These are phyloP conservation scores for Melanostoma mellinum DNA, from an alignment of 2,888 invertebrate species.

Conservation along the genomic window DNA sequence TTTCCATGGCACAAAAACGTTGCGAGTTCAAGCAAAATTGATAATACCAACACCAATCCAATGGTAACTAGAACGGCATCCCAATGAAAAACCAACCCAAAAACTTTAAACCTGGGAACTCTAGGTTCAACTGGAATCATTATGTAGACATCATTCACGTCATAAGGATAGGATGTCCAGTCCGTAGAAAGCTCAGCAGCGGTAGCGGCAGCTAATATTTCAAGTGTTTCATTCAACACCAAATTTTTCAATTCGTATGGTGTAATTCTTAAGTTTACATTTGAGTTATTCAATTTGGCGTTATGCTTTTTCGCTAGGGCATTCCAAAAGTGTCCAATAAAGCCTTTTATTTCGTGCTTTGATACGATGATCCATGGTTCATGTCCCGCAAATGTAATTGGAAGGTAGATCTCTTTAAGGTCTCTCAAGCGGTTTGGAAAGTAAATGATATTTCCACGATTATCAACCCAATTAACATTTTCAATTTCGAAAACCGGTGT, in stretches of 20 bases:
- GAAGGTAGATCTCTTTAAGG: background rate
- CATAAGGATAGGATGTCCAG: no score
- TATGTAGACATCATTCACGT: no score
- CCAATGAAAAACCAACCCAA: no score
- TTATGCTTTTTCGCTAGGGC: slow-evolving; percentile 76
- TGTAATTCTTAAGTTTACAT: slow-evolving; percentile 61
- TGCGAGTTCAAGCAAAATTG: no score
- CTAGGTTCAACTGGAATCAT: no score
- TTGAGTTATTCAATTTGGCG: slow-evolving; percentile 64
- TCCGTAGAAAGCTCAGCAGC: no score
- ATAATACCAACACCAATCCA: no score
- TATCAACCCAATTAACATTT: background rate
- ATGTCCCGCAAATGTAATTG: background rate
- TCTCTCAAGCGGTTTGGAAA: background rate
- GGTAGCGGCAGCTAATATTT: no score
- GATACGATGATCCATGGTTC: background rate
- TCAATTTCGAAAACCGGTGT: background rate
- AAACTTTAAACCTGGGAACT: no score
- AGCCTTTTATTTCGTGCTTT: slow-evolving; percentile 73
- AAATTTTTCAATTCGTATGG: slow-evolving; percentile 61
- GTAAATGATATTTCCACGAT: rapidly evolving
- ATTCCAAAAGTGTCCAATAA: slow-evolving; percentile 75
- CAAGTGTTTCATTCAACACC: no score
- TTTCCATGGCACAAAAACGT: no score
- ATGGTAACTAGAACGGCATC: no score